phyloP scores from a whole-genome alignment of 2,888 invertebrate genomes.

The Zygothrica quintamaculata region DNA sequence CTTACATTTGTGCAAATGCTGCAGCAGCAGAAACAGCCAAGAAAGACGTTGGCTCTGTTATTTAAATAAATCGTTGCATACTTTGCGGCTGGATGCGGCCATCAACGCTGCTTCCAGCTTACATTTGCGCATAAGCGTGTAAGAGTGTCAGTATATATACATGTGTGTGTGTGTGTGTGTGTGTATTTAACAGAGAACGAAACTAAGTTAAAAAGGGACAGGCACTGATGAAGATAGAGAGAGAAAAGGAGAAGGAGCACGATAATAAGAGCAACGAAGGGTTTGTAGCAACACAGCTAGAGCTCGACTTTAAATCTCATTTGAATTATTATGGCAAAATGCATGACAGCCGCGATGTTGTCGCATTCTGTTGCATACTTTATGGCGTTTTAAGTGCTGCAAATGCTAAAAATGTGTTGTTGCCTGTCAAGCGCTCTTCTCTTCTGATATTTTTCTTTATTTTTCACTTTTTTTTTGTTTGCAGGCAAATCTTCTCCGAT shows the following conservation, averaged over 20 bases:
- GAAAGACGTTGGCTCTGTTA: conserved; percentile 61
- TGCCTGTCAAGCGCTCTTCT: conserved; percentile 55
- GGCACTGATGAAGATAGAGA: too few relatives aligned
- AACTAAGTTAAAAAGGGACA: too few relatives aligned
- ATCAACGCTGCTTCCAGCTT: conserved; percentile 46
- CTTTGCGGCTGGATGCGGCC: conserved; percentile 75
- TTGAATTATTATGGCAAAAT: conserved; percentile 82
- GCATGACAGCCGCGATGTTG: conserved; percentile 67
- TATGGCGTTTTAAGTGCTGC: conserved; percentile 70
- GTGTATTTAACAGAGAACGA: too few relatives aligned
- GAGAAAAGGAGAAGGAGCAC: too few relatives aligned
- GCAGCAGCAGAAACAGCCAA: too few relatives aligned
- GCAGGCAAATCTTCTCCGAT: too few relatives aligned
- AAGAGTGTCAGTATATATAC: background rate
- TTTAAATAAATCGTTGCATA: conserved; percentile 82
- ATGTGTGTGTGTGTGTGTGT: conserved; percentile 6
- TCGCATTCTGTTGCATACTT: conserved; percentile 66
- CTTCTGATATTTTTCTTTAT: background rate
- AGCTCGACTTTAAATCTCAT: conserved; percentile 79
- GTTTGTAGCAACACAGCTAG: too few relatives aligned
- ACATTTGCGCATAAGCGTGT: conserved; percentile 15
- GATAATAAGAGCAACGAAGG: too few relatives aligned
- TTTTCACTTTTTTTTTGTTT: conserved; percentile 11
- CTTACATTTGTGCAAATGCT: conserved; percentile 67
- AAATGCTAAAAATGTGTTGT: conserved; percentile 58